Evolutionary conservation across 2,888 invertebrate species (phyloP), one percentile per base, ranked within the genome.

Genomic region (Rhagonycha lutea): DNA sequence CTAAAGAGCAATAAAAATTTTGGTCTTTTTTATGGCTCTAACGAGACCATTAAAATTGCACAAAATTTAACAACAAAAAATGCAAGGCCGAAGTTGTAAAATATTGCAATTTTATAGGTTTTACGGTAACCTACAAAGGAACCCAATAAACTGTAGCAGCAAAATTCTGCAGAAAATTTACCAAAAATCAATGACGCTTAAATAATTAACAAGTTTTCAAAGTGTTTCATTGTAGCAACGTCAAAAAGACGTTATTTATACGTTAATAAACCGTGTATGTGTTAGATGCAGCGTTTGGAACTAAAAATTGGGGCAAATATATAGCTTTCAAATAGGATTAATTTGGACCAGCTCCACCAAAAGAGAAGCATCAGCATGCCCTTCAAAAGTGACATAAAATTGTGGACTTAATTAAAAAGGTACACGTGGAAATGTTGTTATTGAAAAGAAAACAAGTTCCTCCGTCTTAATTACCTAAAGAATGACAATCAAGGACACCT

Each of bases 1-100:
- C 24, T 32, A 65, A 68, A 47, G 24, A 14, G 72, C 61, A 68
- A 72, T 72, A 72, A 72, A 72, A 12, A 32, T 24, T 71, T 63
- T 26, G 1, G 14, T 24, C 14, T 71, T 71, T 63, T 70, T 71
- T 67, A 60, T 28, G 47, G 23, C 69, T 47, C n/a, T 47, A 47
- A 47, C 14, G 26, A 14, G 10, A n/a, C n/a, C 24, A 23, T 23
- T 26, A 26, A 23, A 23, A 23, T 26, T 29, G 62, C 70, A 9
- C 23, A 63, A 62, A 23, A 63, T 62, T 62, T n/a, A 28, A 62
- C 18, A 62, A 63, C 18, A 24, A 65, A 65, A 65, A 23, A n/a
- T 9, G 65, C 23, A 23, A 23, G 26, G 24, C 9, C 65, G 4
- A 65, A 65, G 26, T 18, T 62, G 4, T 18, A 65, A 26, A 65